Percentiles rank a stretch among this genome's conserved stretches.
Conservation (phyloP, 1,140 invertebrate genomes). For the Platyscapa corneri region DNA sequence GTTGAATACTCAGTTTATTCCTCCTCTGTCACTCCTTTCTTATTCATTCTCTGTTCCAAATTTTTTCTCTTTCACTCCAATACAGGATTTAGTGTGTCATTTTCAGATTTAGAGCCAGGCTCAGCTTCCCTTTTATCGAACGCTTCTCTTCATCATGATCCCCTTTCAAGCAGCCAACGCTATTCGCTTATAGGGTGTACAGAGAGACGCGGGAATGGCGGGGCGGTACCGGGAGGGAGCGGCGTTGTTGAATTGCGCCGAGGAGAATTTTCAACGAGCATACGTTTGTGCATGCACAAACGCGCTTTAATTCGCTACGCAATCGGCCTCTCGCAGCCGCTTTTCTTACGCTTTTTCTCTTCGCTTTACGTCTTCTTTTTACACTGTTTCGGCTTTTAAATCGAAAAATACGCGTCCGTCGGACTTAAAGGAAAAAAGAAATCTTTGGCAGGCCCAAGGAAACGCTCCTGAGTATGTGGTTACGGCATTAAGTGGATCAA, state of each 20-base stretch:
- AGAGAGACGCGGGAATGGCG: neutral
- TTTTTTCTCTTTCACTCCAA: neutral
- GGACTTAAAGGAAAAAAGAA: conserved; percentile 22
- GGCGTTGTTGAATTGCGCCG: conserved; percentile 13
- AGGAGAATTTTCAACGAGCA: conserved; percentile 4
- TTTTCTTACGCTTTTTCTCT: neutral
- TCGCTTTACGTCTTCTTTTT: neutral
- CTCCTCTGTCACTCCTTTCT: neutral
- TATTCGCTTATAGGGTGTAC: neutral
- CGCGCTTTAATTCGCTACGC: conserved; percentile 13
- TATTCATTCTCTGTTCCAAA: neutral
- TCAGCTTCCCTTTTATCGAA: conserved; percentile 36
- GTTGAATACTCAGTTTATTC: conserved; percentile 28
- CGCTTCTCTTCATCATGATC: conserved; percentile 20
- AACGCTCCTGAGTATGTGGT: neutral
- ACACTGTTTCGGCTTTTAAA: conserved; percentile 22
- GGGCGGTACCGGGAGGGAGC: neutral
- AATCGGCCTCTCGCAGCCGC: conserved; percentile 15
- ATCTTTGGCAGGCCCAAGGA: neutral
- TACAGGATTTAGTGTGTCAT: conserved; percentile 38
- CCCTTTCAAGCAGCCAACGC: conserved; percentile 9
- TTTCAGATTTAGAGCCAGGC: conserved; percentile 44
- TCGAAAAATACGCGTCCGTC: conserved; percentile 28
- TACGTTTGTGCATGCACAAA: conserved; percentile 1
- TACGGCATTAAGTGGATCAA: conserved; percentile 18